Evolutionary conservation across 1,140 invertebrate species (phyloP).

Genomic region (Drosophila kepulauana): DNA sequence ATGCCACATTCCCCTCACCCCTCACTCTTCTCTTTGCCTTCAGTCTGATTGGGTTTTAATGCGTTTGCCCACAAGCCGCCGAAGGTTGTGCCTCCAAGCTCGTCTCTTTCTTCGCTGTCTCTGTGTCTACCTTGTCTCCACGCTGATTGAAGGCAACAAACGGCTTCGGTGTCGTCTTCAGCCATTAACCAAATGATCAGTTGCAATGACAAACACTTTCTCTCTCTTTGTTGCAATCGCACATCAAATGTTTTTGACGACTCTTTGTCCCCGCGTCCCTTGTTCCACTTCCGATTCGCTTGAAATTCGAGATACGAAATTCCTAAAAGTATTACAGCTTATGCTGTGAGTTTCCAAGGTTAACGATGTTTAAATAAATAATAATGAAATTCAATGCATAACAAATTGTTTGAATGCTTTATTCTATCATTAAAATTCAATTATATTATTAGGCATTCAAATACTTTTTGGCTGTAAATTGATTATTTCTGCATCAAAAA

Average conservation of each 20-base stretch:
- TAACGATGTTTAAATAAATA: not conserved
- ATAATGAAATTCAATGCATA: too few species aligned
- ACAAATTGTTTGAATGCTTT: not conserved
- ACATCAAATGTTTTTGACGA: slow-evolving; percentile 7
- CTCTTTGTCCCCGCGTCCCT: not conserved
- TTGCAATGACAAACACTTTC: slow-evolving; percentile 68
- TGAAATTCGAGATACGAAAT: not conserved
- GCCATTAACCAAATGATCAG: slow-evolving; percentile 71
- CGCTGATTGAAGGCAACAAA: slow-evolving; percentile 31
- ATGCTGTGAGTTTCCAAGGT: not conserved
- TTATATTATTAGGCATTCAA: not conserved
- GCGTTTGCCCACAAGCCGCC: slow-evolving; percentile 61
- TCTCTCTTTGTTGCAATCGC: slow-evolving; percentile 55
- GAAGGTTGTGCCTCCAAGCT: slow-evolving; percentile 54
- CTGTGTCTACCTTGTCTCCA: not conserved
- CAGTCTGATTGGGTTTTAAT: slow-evolving; percentile 79
- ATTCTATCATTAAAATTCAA: slow-evolving; percentile 6
- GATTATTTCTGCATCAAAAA: not conserved
- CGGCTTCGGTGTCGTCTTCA: slow-evolving; percentile 57
- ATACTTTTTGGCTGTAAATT: not conserved
- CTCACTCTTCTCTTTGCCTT: not conserved
- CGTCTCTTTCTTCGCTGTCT: slow-evolving; percentile 1
- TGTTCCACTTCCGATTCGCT: slow-evolving; percentile 8
- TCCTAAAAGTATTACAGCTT: not conserved
- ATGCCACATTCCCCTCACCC: not conserved